phyloP scores from a whole-genome alignment of 2,888 invertebrate species.

The Ariolimax columbianus region DNA sequence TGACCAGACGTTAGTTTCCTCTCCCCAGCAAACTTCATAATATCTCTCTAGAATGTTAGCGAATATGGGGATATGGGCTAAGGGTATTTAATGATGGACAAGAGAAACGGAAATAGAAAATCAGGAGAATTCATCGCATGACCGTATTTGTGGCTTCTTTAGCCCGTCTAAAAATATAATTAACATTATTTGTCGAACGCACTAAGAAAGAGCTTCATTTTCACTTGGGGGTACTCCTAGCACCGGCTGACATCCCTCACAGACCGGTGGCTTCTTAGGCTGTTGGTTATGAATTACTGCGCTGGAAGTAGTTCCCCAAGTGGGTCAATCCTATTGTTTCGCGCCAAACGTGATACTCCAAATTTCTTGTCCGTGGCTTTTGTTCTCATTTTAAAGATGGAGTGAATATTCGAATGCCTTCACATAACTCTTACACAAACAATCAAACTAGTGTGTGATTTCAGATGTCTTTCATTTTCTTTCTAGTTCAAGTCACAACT shows the following conservation, averaged over 20 bases:
- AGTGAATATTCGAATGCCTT: neutral
- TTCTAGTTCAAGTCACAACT: neutral
- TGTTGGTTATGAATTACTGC: constrained; percentile 19
- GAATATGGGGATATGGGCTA: neutral
- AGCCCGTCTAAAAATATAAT: neutral
- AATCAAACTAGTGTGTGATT: neutral
- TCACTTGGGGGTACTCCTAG: neutral
- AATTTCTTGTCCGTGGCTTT: neutral
- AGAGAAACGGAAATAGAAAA: neutral
- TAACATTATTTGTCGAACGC: neutral
- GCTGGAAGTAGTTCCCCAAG: neutral
- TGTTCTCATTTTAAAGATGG: neutral
- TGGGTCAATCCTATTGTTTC: neutral
- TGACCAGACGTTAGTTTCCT: too few species aligned
- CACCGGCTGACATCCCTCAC: neutral
- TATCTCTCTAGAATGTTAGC: neutral
- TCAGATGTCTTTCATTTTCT: neutral
- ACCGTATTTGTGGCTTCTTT: neutral
- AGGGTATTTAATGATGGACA: neutral
- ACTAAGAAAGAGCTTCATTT: neutral
- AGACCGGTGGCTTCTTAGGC: constrained; percentile 9
- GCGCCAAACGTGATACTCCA: neutral
- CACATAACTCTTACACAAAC: neutral
- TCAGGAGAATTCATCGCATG: neutral
- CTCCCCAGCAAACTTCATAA: too few species aligned